phyloP scores from a whole-genome alignment of 2,113 vertebrate species.

The Leucopsar rothschildi region DNA sequence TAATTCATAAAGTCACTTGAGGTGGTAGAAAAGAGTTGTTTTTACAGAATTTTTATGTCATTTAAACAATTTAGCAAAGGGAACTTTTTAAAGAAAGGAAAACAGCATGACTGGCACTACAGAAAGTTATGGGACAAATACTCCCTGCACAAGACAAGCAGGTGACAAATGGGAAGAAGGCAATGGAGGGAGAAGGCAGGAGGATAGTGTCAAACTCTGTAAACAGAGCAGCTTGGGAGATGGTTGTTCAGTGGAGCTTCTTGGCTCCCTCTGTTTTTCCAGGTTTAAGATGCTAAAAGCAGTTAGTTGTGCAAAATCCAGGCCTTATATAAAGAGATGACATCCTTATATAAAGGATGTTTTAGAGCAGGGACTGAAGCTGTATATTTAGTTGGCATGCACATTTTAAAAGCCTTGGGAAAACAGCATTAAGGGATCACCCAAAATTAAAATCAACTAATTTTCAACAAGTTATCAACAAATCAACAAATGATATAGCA shows the following conservation, averaged over 20 bases:
- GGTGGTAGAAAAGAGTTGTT: not conserved
- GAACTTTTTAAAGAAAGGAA: not conserved
- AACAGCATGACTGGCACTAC: not conserved
- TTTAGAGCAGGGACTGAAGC: not conserved
- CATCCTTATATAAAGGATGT: not conserved
- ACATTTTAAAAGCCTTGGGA: not conserved
- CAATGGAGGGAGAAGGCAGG: not conserved
- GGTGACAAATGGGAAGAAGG: not conserved
- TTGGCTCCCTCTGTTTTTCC: not conserved
- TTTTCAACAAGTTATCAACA: not conserved
- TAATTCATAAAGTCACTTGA: not conserved
- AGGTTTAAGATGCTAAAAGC: not conserved
- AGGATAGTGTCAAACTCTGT: not conserved
- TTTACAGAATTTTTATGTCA: not conserved
- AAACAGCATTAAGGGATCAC: not conserved
- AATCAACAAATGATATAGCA: not conserved
- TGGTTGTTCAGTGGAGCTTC: not conserved
- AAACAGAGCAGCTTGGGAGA: not conserved
- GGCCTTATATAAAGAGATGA: not conserved
- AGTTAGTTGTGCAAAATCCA: not conserved
- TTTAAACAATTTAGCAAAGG: not conserved
- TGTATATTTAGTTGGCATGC: conserved; percentile 34
- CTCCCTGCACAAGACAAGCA: not conserved
- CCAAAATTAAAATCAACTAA: not conserved
- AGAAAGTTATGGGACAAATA: not conserved